Evolutionary conservation across 2,888 invertebrate species (phyloP).

Genomic region (Quadroppia sp.): DNA sequence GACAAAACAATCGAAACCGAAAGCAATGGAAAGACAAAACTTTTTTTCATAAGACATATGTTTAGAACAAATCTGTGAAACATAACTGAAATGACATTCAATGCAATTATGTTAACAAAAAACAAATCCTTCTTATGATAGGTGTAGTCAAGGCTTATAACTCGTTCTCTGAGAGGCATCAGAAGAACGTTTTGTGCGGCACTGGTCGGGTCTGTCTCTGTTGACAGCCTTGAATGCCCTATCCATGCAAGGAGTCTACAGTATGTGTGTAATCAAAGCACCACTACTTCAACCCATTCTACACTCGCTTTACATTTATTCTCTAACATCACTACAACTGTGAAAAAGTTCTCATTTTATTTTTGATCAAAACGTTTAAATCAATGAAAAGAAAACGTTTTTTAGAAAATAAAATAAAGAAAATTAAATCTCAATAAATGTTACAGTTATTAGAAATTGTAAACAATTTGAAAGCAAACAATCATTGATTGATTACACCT

Average conservation of each 20-base stretch:
- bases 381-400: background rate
- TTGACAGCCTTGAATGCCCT: slow-evolving; percentile 11
- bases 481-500: background rate
- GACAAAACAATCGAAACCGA: background rate
- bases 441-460: background rate
- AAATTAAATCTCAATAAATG: background rate
- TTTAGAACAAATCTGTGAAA: background rate
- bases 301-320: background rate
- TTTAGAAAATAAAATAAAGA: background rate
- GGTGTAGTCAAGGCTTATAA: slow-evolving; percentile 33
- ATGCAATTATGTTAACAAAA: background rate
- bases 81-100: slow-evolving; percentile 18
- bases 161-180: background rate
- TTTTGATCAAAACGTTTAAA: background rate
- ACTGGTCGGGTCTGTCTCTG: background rate
- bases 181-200: background rate
- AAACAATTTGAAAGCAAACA: too few species aligned
- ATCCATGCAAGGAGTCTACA: background rate
- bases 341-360: background rate
- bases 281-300: background rate
- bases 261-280: too few species aligned
- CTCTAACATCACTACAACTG: background rate
- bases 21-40: background rate
- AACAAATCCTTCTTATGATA: slow-evolving; percentile 24
- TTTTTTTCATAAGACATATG: background rate